These are phyloP conservation scores for Creontiades dilutus DNA, from an alignment of 2,888 invertebrate species.

Conservation along the genomic window DNA sequence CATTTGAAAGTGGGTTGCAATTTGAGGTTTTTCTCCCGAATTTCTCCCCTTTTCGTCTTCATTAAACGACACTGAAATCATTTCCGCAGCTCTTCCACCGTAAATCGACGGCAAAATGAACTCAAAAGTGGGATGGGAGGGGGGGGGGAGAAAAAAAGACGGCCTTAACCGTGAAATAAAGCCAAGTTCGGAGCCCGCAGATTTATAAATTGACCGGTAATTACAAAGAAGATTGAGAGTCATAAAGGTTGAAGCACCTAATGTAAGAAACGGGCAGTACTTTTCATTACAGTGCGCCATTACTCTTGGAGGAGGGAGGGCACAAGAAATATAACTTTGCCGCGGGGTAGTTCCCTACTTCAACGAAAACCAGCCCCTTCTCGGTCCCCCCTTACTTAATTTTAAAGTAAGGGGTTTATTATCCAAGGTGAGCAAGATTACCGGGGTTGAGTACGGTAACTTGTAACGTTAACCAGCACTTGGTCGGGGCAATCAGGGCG, in stretches of 20 bases:
- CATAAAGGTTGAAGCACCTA: slow-evolving; percentile 47
- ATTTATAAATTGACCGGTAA: slow-evolving; percentile 62
- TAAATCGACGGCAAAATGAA: background rate
- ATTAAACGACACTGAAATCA: too few species aligned
- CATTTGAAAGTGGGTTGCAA: too few species aligned
- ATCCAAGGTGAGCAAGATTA: slow-evolving; percentile 63
- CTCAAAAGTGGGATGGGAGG: background rate
- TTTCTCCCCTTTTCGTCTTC: too few species aligned
- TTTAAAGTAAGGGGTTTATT: slow-evolving; percentile 62
- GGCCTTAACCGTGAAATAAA: slow-evolving; percentile 51
- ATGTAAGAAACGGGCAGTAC: slow-evolving; percentile 54
- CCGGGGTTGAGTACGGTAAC: slow-evolving; percentile 58
- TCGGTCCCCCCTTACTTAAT: slow-evolving; percentile 32
- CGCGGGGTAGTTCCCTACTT: background rate
- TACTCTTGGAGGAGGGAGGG: slow-evolving; percentile 32
- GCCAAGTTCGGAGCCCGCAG: background rate
- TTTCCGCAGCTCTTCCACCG: background rate
- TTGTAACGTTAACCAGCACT: slow-evolving; percentile 59
- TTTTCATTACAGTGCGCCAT: slow-evolving; percentile 52
- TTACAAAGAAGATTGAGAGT: slow-evolving; percentile 56
- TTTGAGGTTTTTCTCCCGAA: too few species aligned
- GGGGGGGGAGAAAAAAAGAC: background rate
- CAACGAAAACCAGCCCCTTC: slow-evolving; percentile 16
- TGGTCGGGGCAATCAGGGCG: slow-evolving; percentile 52
- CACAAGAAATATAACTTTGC: slow-evolving; percentile 40